Conservation (phyloP, 1,140 invertebrate species). For the Psix sp. region DNA sequence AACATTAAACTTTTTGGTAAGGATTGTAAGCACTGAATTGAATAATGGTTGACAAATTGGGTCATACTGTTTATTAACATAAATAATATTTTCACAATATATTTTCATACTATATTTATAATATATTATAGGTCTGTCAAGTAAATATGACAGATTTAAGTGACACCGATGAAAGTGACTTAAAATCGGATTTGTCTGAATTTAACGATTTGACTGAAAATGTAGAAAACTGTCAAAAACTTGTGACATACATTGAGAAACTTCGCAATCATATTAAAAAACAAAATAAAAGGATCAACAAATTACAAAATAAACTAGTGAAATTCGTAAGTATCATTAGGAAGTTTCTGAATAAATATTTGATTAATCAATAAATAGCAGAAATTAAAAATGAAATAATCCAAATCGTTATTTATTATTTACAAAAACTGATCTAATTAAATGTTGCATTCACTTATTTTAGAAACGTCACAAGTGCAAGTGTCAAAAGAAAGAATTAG, state of each 20-base stretch:
- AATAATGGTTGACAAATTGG: no score
- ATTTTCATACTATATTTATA: no score
- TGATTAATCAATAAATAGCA: neutral
- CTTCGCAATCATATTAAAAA: conserved; percentile 35
- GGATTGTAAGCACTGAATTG: no score
- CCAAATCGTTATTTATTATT: neutral
- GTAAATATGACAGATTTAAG: conserved; percentile 34
- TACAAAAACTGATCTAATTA: neutral
- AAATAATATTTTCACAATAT: no score
- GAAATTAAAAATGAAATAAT: conserved; percentile 3
- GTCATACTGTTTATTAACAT: no score
- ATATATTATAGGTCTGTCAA: no score
- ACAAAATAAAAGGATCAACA: conserved; percentile 45
- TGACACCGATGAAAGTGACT: conserved; percentile 25
- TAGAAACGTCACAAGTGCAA: conserved; percentile 58
- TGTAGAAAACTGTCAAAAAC: conserved; percentile 22
- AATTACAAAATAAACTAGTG: conserved; percentile 44
- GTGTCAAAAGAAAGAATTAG: conserved; percentile 28
- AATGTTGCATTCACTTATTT: conserved; percentile 1
- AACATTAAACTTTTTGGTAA: no score
- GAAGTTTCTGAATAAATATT: neutral
- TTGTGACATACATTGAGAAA: conserved; percentile 27
- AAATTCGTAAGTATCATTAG: conserved; percentile 38
- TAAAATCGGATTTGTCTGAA: conserved; percentile 14
- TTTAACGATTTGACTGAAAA: conserved; percentile 26